Evolutionary conservation across 2,113 vertebrate species (phyloP), one percentile per base, ranked within the genome.

Genomic region (Zosterops lateralis): DNA sequence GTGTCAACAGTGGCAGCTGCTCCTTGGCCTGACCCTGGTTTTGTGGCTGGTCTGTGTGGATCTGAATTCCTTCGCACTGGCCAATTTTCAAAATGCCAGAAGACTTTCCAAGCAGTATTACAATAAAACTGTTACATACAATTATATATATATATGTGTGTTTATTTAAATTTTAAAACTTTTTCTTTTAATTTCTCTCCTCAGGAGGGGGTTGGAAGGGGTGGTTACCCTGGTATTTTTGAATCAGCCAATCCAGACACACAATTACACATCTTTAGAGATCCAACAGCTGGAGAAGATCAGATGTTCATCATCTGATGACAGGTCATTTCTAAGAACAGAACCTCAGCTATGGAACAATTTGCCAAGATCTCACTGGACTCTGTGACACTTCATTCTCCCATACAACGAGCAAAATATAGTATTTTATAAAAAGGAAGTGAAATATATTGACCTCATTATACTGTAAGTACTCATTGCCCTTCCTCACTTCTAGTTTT

Each of bases 21-120:
- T 5, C 32, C 26, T 36, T 31, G 48, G 8, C 20, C 58, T 34
- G 45, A 36, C 22, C 60, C 15, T 29, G 15, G 10, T 20, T 47
- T 38, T 15, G 34, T 1, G 2, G 38, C 17, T 78, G 22, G 1
- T 70, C 44, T 17, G 11, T 2, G 2, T 17, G 15, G 40, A 24
- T 57, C 29, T n/a, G 10, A 72, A 83, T 7, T 83, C 18, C 20
- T 68, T 36, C 17, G 42, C 17, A 57, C 4, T 24, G 14, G 5
- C 7, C 21, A 26, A 31, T 72, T 79, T 44, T 47, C 14, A 72
- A 60, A 66, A 42, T 40, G 6, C 9, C n/a, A 56, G n/a, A 65
- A 61, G 29, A 54, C 34, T 56, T 88, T 68, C 24, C 53, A 53
- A 72, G 10, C 28, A 68, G 4, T n/a, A 38, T 15, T 81, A 47